These are phyloP conservation scores for Ceraclea dissimilis DNA, from an alignment of 2,888 invertebrate species.

Conservation along the genomic window DNA sequence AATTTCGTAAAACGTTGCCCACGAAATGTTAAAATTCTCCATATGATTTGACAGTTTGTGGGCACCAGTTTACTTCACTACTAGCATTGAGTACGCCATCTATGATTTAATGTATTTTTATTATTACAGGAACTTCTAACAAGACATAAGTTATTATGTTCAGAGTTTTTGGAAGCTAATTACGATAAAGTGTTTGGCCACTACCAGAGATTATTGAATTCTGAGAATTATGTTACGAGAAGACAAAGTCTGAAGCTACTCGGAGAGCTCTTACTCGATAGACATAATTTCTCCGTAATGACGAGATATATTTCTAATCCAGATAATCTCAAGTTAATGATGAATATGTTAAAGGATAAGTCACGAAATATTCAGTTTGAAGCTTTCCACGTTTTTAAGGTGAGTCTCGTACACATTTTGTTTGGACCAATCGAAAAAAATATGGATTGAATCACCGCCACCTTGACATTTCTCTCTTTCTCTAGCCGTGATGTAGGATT, in stretches of 20 bases:
- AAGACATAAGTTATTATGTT: constrained; percentile 91
- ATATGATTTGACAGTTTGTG: too few relatives aligned
- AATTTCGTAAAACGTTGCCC: too few relatives aligned
- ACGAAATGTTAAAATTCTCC: too few relatives aligned
- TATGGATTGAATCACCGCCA: too few relatives aligned
- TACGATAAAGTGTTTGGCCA: constrained; percentile 97
- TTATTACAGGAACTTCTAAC: constrained; percentile 79
- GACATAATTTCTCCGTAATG: constrained; percentile 99
- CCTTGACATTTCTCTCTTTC: too few relatives aligned
- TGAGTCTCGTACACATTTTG: constrained; percentile 33
- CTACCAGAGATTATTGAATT: constrained; percentile 95
- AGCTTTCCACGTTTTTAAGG: constrained; percentile 99
- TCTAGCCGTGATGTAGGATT: too few relatives aligned
- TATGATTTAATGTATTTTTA: too few relatives aligned
- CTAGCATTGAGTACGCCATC: too few relatives aligned
- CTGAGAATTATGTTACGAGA: constrained; percentile 98
- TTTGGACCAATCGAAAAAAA: neutral
- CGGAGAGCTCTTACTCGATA: constrained; percentile 93
- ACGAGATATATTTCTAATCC: constrained; percentile 98
- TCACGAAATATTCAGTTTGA: constrained; percentile 99
- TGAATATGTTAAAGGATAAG: constrained; percentile 99
- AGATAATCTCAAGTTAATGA: constrained; percentile 99
- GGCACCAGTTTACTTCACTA: too few relatives aligned
- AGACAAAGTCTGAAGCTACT: constrained; percentile 96
- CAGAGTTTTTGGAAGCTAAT: constrained; percentile 97